phyloP scores from a whole-genome alignment of 2,113 vertebrate genomes.

The Zosterops borbonicus region DNA sequence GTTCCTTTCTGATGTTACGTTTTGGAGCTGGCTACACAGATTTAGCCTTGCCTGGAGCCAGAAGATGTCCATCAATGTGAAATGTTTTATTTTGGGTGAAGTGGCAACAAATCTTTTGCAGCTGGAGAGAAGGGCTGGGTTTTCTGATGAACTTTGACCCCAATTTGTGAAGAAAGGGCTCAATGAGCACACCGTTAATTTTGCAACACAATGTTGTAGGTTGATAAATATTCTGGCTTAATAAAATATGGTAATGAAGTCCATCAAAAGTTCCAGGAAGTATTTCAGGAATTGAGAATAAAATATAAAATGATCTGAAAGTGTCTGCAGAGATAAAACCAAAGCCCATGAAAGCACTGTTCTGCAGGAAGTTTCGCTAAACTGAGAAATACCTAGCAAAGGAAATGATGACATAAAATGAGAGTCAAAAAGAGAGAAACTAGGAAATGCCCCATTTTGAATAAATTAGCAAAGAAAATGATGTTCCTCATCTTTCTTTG shows the following conservation, averaged over 20 bases:
- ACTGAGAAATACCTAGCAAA: background rate
- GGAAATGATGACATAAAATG: background rate
- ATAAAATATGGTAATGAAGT: background rate
- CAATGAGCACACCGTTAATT: background rate
- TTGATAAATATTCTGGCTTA: background rate
- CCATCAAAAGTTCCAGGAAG: background rate
- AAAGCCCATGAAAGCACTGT: background rate
- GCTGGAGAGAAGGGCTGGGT: background rate
- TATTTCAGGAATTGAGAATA: background rate
- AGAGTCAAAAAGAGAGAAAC: background rate
- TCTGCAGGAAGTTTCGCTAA: background rate
- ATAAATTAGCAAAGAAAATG: background rate
- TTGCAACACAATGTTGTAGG: background rate
- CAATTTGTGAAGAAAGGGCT: background rate
- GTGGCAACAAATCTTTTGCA: background rate
- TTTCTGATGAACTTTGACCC: background rate
- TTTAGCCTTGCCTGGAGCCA: constrained; percentile 20
- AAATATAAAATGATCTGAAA: background rate
- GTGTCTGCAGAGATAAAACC: background rate
- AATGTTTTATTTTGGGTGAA: background rate
- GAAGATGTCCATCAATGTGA: background rate
- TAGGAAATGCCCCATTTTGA: background rate
- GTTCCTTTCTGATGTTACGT: constrained; percentile 2
- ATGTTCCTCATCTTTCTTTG: background rate
- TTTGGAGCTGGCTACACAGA: background rate